phyloP scores from a whole-genome alignment of 2,888 invertebrate species.

The Syritta pipiens region DNA sequence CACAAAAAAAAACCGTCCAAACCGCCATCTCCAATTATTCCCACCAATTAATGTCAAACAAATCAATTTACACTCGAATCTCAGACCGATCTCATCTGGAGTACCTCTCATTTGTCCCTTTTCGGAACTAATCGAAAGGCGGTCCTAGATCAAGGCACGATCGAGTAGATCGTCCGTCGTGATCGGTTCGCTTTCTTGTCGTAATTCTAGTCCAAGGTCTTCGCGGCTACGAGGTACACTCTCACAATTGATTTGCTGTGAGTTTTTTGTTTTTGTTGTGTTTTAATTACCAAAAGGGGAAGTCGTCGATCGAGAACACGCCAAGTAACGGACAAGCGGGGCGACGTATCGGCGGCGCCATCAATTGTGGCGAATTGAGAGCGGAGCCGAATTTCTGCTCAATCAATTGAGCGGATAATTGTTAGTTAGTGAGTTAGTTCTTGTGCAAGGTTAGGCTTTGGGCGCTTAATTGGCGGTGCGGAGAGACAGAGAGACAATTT shows the following conservation, averaged over 20 bases:
- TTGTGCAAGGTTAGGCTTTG: not conserved
- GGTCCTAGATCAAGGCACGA: slow-evolving; percentile 2
- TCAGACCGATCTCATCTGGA: not conserved
- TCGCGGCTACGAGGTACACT: too few species aligned
- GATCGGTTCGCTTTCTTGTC: too few species aligned
- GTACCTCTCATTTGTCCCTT: slow-evolving; percentile 18
- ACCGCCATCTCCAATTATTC: too few species aligned
- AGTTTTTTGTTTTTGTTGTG: slow-evolving; percentile 6
- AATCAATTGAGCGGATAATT: slow-evolving; percentile 44
- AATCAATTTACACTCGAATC: slow-evolving; percentile 34
- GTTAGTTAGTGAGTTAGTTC: slow-evolving; percentile 4
- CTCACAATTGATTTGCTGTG: slow-evolving; percentile 43
- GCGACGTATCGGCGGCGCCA: slow-evolving; percentile 20
- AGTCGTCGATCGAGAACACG: too few species aligned
- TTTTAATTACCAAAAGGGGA: slow-evolving; percentile 1
- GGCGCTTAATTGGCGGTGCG: too few species aligned
- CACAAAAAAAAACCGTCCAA: slow-evolving; percentile 4
- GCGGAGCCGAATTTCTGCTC: slow-evolving; percentile 55
- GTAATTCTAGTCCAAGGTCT: slow-evolving; percentile 52
- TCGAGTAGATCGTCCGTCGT: not conserved
- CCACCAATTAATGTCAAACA: slow-evolving; percentile 43
- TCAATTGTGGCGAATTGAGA: slow-evolving; percentile 43
- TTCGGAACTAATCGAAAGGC: not conserved
- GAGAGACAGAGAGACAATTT: too few species aligned
- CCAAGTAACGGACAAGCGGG: too few species aligned